Conservation (phyloP, 2,888 invertebrate genomes). For the Myopa tessellatipennis region DNA sequence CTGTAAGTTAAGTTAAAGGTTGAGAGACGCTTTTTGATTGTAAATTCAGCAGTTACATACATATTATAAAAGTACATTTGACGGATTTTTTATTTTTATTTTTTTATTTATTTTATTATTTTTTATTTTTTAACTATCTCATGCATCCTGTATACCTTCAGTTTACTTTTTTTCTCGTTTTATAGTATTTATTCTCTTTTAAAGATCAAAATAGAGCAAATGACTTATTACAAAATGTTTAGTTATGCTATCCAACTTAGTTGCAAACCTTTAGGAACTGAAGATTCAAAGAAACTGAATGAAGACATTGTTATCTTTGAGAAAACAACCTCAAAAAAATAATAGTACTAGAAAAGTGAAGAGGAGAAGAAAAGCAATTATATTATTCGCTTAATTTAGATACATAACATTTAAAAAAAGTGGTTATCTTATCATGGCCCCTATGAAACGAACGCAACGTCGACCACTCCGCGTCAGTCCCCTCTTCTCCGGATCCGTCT, state of each 20-base stretch:
- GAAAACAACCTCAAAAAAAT: not conserved
- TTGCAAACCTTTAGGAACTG: slow-evolving; percentile 9
- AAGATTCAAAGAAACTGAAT: slow-evolving; percentile 13
- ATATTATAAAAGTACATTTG: not conserved
- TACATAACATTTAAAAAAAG: slow-evolving; percentile 27
- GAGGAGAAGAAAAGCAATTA: not conserved
- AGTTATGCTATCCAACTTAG: not conserved
- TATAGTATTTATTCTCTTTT: not conserved
- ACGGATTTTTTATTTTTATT: not conserved
- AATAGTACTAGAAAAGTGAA: not conserved
- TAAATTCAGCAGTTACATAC: not conserved
- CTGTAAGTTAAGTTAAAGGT: slow-evolving; percentile 17
- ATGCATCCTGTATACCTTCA: not conserved
- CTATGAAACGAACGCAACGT: slow-evolving; percentile 27
- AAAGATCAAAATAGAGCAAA: too few relatives aligned
- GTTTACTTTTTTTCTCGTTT: not conserved
- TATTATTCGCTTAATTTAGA: slow-evolving; percentile 28
- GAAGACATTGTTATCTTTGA: slow-evolving; percentile 9
- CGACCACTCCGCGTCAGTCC: slow-evolving; percentile 31
- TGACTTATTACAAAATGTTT: too few relatives aligned
- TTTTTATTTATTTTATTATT: too few relatives aligned
- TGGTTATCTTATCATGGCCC: slow-evolving; percentile 50
- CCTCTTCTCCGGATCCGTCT: slow-evolving; percentile 40
- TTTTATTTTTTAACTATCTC: too few relatives aligned
- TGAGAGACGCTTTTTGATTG: too few relatives aligned